Conservation (phyloP, 2,113 vertebrate species). For the Psammodynastes pulverulentus region DNA sequence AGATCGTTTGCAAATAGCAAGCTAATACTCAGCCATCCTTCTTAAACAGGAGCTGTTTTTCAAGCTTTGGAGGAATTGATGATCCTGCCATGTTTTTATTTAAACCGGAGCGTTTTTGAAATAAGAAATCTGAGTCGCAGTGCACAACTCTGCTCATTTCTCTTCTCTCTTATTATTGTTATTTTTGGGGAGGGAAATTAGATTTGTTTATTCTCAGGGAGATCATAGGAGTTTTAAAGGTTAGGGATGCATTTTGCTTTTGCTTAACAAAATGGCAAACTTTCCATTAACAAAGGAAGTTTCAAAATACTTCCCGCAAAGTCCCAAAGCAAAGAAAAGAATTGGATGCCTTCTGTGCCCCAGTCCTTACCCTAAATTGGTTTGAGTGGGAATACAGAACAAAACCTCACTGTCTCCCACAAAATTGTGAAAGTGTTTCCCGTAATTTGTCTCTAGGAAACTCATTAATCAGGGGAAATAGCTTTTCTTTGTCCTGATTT, state of each 20-base stretch:
- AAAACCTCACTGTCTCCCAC: not conserved
- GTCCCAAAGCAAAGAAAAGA: not conserved
- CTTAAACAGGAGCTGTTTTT: not conserved
- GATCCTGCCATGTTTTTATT: not conserved
- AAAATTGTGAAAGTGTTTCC: not conserved
- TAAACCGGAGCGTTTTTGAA: not conserved
- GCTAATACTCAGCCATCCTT: not conserved
- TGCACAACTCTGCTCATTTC: not conserved
- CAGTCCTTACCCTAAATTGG: not conserved
- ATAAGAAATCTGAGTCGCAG: not conserved
- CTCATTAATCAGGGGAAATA: not conserved
- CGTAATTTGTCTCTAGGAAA: not conserved
- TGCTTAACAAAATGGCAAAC: not conserved
- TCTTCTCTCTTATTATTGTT: not conserved
- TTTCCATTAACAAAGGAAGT: not conserved
- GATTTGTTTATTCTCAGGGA: not conserved
- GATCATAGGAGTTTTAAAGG: not conserved
- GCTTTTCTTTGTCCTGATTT: not conserved
- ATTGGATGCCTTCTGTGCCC: not conserved
- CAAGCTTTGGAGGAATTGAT: not conserved
- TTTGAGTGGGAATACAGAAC: not conserved
- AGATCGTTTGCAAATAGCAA: not conserved
- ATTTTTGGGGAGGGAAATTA: constrained; percentile 15
- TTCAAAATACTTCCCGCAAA: not conserved
- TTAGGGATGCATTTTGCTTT: not conserved